Evolutionary conservation across 2,797 vertebrate species (phyloP).

Genomic region (Cottoperca gobio): DNA sequence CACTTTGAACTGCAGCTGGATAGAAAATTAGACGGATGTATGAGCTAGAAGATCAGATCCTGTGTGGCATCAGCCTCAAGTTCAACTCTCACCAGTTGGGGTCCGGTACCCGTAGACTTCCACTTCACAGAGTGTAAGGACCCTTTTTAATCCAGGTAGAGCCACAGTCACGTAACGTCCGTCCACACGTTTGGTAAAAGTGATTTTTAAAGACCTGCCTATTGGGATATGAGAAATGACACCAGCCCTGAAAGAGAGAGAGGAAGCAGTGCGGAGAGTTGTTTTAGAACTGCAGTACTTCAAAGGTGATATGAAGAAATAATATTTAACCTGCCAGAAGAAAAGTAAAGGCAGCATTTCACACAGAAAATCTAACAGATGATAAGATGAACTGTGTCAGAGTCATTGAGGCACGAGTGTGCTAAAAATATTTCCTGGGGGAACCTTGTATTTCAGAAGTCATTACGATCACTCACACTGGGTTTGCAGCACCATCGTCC

Average conservation of each 20-base stretch:
- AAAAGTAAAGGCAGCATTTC: too few species aligned
- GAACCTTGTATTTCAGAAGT: too few species aligned
- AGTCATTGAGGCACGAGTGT: too few species aligned
- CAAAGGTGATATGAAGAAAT: background rate
- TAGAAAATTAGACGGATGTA: background rate
- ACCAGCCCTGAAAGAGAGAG: slow-evolving; percentile 17
- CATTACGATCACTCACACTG: slow-evolving; percentile 37
- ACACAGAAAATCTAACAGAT: too few species aligned
- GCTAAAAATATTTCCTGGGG: too few species aligned
- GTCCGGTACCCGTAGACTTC: slow-evolving; percentile 58
- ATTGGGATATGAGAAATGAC: accelerated
- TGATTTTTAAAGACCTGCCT: accelerated
- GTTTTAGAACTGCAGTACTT: background rate
- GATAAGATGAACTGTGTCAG: too few species aligned
- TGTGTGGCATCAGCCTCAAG: too few species aligned
- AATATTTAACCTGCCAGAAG: too few species aligned
- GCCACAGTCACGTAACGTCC: slow-evolving; percentile 52
- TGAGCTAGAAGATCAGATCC: background rate
- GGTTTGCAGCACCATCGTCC: slow-evolving; percentile 36
- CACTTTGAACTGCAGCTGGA: too few species aligned
- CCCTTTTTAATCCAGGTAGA: accelerated
- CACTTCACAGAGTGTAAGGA: slow-evolving; percentile 55
- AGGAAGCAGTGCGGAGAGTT: background rate
- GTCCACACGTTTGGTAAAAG: background rate
- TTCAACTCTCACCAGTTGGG: slow-evolving; percentile 43